A percentile compares a stretch with the other conserved stretches of the same genome.
Conservation (phyloP, 2,113 vertebrate species). For the Oriolus oriolus region DNA sequence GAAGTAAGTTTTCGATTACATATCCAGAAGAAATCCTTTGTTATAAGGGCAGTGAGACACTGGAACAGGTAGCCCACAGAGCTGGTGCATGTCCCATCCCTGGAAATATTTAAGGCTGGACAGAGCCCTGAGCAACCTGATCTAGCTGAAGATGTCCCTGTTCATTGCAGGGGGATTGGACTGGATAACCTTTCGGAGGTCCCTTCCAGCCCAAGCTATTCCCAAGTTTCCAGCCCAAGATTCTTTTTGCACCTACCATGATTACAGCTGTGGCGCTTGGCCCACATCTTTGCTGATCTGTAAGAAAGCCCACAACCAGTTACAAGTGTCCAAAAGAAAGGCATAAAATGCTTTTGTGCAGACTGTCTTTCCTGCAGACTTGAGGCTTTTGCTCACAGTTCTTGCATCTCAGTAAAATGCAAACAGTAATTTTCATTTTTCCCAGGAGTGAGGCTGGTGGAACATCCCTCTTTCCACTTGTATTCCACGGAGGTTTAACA, state of each 20-base stretch:
- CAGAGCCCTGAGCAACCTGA: neutral
- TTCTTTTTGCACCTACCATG: neutral
- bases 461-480: neutral
- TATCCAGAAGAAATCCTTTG: neutral
- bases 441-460: neutral
- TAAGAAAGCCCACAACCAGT: neutral
- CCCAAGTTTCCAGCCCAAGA: neutral
- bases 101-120: neutral
- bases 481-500: neutral
- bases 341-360: neutral
- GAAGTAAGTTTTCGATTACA: fast-evolving
- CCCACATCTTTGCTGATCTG: neutral
- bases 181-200: neutral
- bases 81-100: neutral
- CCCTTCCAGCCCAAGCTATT: neutral
- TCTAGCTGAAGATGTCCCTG: neutral
- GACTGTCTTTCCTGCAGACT: neutral
- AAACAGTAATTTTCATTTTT: neutral
- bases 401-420: neutral
- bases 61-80: neutral
- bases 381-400: neutral
- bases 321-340: neutral
- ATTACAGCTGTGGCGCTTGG: neutral
- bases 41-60: neutral
- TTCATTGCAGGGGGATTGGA: neutral